A percentile compares a stretch with the other conserved stretches of the same genome.
Conservation (phyloP, 1,140 invertebrate genomes). For the Listronotus bonariensis region DNA sequence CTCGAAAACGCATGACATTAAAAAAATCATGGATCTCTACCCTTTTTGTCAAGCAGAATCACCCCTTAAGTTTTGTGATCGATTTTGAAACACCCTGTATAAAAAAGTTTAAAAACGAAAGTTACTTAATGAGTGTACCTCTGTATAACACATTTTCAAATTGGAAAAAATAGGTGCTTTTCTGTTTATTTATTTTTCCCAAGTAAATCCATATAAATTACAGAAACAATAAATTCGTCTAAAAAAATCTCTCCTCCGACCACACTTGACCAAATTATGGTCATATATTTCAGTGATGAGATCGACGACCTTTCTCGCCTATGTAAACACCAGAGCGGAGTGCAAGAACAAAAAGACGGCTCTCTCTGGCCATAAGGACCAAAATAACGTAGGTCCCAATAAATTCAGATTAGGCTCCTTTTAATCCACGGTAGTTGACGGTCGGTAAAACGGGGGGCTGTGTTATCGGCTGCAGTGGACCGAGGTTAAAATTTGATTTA, state of each 20-base stretch:
- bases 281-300: constrained; percentile 13
- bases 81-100: no score
- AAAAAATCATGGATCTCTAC: no score
- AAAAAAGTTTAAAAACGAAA: no score
- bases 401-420: constrained; percentile 43
- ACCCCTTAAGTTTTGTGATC: no score
- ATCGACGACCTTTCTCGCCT: constrained; percentile 25
- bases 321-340: constrained; percentile 28
- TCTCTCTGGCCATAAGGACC: constrained; percentile 30
- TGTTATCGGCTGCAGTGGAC: constrained; percentile 36
- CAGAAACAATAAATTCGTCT: no score
- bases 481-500: constrained; percentile 37
- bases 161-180: no score
- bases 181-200: no score
- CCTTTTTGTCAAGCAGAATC: no score
- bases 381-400: constrained; percentile 41
- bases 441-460: constrained; percentile 37
- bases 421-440: constrained; percentile 43
- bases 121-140: no score
- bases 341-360: constrained; percentile 26
- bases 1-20: no score
- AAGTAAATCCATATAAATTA: no score
- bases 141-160: no score
- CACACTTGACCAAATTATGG: constrained; percentile 14
- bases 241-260: background rate